Percentiles rank a stretch among this genome's conserved stretches.
phyloP scores from a whole-genome alignment of 2,797 vertebrate genomes.

The Galagoides demidoff region DNA sequence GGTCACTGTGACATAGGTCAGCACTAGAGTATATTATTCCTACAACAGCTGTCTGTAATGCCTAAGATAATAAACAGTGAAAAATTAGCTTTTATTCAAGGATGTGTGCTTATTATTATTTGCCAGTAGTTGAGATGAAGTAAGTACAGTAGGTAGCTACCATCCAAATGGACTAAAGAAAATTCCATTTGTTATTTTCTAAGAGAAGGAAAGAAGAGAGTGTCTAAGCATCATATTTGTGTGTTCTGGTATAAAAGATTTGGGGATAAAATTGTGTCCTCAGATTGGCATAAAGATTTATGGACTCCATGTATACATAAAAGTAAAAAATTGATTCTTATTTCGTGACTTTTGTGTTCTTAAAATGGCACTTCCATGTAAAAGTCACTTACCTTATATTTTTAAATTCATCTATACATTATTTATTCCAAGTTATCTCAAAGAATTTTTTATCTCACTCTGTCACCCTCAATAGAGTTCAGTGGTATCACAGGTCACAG shows the following conservation, averaged over 20 bases:
- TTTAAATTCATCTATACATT: background rate
- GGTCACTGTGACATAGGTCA: conserved; percentile 34
- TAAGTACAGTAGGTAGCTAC: background rate
- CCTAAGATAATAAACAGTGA: background rate
- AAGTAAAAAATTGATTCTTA: background rate
- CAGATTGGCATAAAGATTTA: conserved; percentile 6
- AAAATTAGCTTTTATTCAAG: conserved; percentile 32
- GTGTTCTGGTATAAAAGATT: background rate
- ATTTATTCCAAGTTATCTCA: background rate
- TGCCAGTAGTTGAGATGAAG: conserved; percentile 43
- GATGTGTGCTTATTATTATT: background rate
- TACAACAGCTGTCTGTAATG: background rate
- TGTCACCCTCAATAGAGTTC: too few species aligned
- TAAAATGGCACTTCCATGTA: conserved; percentile 22
- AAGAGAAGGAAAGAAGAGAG: background rate
- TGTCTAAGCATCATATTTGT: background rate
- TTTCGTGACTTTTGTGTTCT: background rate
- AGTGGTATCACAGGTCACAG: too few species aligned
- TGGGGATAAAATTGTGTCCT: conserved; percentile 11
- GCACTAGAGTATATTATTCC: background rate
- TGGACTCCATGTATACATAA: background rate
- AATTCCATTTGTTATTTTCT: conserved; percentile 34
- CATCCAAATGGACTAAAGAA: conserved; percentile 2
- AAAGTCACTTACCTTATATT: conserved; percentile 39
- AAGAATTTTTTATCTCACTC: background rate